These are phyloP conservation scores for Mythimna albipuncta DNA, from an alignment of 2,888 invertebrate species.

Conservation along the genomic window DNA sequence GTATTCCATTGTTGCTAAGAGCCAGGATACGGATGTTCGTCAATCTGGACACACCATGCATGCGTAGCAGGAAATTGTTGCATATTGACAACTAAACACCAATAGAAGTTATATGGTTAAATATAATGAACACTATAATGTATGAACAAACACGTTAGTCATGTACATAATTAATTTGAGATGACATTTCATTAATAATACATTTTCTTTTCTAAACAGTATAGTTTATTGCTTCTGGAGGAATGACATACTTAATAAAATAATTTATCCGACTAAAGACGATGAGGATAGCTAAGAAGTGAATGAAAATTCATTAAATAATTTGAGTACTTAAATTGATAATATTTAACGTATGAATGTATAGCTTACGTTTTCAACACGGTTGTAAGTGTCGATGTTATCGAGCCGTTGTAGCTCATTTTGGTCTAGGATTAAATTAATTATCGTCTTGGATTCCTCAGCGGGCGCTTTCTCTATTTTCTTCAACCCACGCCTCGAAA, in stretches of 20 bases:
- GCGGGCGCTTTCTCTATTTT: conserved; percentile 94
- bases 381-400: conserved; percentile 95
- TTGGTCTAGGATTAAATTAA: conserved; percentile 94
- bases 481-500: conserved; percentile 95
- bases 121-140: not conserved
- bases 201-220: not conserved
- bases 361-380: conserved; percentile 93
- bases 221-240: not conserved
- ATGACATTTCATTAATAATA: not conserved
- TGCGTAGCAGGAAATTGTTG: conserved; percentile 96
- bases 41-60: conserved; percentile 96
- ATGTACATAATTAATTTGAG: conserved; percentile 19
- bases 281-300: not conserved
- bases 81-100: conserved; percentile 94
- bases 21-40: conserved; percentile 95
- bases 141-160: not conserved
- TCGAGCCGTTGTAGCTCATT: conserved; percentile 97
- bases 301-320: not conserved
- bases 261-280: not conserved
- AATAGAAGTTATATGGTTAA: conserved; percentile 30
- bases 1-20: conserved; percentile 96
- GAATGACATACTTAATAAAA: not conserved
- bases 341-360: too few relatives aligned
- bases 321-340: not conserved
- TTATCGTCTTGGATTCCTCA: conserved; percentile 92